These are phyloP conservation scores for Dusona sp. DNA, from an alignment of 2,888 invertebrate species.

Conservation along the genomic window DNA sequence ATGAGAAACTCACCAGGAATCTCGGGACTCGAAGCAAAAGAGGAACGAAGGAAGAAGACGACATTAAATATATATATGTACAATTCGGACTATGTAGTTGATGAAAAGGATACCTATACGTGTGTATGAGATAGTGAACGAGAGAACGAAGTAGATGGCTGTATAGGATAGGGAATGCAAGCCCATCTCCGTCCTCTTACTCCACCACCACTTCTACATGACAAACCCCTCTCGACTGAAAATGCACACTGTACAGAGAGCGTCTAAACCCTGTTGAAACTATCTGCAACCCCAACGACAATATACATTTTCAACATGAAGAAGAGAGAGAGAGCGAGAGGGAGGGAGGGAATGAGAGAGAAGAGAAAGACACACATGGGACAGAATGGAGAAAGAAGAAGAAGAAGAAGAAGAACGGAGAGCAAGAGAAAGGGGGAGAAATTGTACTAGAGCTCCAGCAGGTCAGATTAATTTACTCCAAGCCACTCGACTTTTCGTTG, in stretches of 20 bases:
- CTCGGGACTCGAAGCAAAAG: conserved; percentile 16
- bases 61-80: not conserved
- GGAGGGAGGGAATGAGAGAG: not conserved
- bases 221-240: conserved; percentile 27
- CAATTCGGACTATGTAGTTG: conserved; percentile 4
- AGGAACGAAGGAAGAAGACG: conserved; percentile 15
- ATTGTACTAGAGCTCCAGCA: conserved; percentile 11
- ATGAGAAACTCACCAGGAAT: conserved; percentile 15
- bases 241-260: conserved; percentile 29
- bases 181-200: conserved; percentile 37
- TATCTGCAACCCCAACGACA: conserved; percentile 48
- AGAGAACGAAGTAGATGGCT: conserved; percentile 38
- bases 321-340: conserved; percentile 7
- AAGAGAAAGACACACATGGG: conserved; percentile 12
- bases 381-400: conserved; percentile 5
- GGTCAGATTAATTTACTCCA: conserved; percentile 63
- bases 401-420: not conserved
- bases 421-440: conserved; percentile 15
- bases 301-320: conserved; percentile 38
- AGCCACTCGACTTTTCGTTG: conserved; percentile 53
- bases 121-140: conserved; percentile 29
- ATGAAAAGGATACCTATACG: conserved; percentile 4
- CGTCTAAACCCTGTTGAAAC: conserved; percentile 47
- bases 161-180: conserved; percentile 34
- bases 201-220: conserved; percentile 21